Percentiles rank a stretch among this genome's conserved stretches.
These are phyloP conservation scores for Biston betularia DNA, from an alignment of 2,888 invertebrate species.

Conservation along the genomic window DNA sequence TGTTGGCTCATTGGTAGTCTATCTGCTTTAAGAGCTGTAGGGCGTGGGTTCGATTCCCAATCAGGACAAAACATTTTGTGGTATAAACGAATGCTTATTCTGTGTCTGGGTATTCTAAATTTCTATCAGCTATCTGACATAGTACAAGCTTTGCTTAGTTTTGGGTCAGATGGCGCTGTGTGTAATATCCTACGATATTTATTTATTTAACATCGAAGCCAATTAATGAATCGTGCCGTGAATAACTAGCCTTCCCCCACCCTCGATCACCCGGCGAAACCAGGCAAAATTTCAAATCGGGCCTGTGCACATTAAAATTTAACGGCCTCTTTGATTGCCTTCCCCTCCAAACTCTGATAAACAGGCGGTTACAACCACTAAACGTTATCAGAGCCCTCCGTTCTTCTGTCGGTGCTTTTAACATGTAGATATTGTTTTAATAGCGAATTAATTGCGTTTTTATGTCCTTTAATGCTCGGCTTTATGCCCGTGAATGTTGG, in stretches of 20 bases:
- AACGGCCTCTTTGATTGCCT: constrained; percentile 64
- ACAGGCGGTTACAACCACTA: constrained; percentile 50
- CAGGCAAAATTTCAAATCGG: constrained; percentile 81
- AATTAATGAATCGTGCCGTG: constrained; percentile 37
- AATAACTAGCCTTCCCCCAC: constrained; percentile 52
- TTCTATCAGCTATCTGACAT: too few species aligned
- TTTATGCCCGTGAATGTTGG: constrained; percentile 33
- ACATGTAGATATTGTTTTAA: constrained; percentile 68
- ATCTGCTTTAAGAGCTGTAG: too few species aligned
- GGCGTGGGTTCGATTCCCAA: too few species aligned
- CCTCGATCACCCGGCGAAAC: constrained; percentile 65
- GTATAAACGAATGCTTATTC: too few species aligned
- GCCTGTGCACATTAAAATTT: constrained; percentile 65
- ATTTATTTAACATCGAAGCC: too few species aligned
- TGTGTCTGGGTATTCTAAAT: too few species aligned
- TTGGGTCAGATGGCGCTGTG: too few species aligned
- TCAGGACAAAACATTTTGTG: too few species aligned
- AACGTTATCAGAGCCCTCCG: constrained; percentile 55
- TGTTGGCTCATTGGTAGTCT: too few species aligned
- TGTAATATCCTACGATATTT: too few species aligned
- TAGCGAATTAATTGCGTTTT: constrained; percentile 72
- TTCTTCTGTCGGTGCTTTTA: constrained; percentile 53
- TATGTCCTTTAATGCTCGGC: constrained; percentile 55
- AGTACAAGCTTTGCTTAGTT: too few species aligned
- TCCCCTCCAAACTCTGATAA: constrained; percentile 56